Evolutionary conservation across 2,888 invertebrate genomes (phyloP), one percentile per base, ranked within the genome.

Genomic region (Nysson spinosus): DNA sequence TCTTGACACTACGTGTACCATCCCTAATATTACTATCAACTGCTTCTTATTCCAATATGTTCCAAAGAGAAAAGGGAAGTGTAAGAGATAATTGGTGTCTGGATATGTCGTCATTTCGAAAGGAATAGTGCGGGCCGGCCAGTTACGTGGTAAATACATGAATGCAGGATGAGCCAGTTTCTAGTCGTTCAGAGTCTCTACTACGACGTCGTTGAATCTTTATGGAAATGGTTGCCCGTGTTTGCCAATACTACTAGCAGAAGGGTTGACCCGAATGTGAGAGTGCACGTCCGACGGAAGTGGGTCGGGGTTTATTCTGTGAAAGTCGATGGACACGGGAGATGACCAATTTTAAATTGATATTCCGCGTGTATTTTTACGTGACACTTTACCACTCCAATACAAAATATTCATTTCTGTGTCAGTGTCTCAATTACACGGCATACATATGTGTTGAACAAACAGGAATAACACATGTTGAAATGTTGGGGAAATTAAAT

Each of bases 71-170:
- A n/a, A n/a, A n/a, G n/a, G n/a, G n/a, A n/a, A n/a, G n/a, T n/a
- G n/a, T n/a, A n/a, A n/a, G n/a, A n/a, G n/a, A n/a, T n/a, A n/a
- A n/a, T n/a, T n/a, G n/a, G n/a, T n/a, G n/a, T n/a, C n/a, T n/a
- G n/a, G n/a, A 22, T 30, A 44, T 51, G 57, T 22, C 28, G 28
- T 22, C 50, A 47, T 62, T 72, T 55, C 55, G 17, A 57, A 65
- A 22, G 44, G 50, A 50, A 20, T 24, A 37, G 42, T 14, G 43
- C 14, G 24, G 60, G 43, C 51, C 40, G 62, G 51, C 50, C 69
- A 64, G 69, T 75, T 68, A 65, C 57, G 52, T 64, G 56, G 62
- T 65, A 74, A 75, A 74, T 74, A 75, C 54, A 56, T 57, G 75
- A 73, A 74, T 71, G 58, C 56, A 40, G 47, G 56, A 71, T 64